Evolutionary conservation across 2,113 vertebrate species (phyloP).

Genomic region (Mesocricetus auratus): DNA sequence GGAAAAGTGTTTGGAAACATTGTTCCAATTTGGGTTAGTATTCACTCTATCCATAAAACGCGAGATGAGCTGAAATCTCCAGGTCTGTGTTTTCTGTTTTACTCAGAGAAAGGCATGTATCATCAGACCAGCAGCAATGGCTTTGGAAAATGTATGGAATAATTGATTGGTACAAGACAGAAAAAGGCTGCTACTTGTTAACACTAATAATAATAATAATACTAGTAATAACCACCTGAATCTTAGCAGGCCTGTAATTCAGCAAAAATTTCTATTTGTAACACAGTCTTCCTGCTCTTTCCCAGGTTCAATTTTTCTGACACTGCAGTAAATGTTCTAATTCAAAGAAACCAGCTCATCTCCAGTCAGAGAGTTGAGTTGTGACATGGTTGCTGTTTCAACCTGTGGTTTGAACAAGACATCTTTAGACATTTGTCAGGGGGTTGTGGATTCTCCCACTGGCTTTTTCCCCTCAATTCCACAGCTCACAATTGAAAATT

Average conservation of each 20-base stretch:
- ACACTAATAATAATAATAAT: not conserved
- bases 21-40: not conserved
- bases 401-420: not conserved
- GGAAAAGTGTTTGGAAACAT: not conserved
- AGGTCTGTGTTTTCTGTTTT: not conserved
- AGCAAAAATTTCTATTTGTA: not conserved
- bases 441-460: not conserved
- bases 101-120: not conserved
- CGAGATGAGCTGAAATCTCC: not conserved
- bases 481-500: not conserved
- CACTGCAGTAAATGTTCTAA: slow-evolving; percentile 13
- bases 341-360: not conserved
- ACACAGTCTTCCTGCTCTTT: not conserved
- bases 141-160: not conserved
- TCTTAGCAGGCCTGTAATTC: not conserved
- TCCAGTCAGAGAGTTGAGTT: not conserved
- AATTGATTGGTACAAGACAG: slow-evolving; percentile 12
- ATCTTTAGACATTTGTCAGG: not conserved
- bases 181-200: not conserved
- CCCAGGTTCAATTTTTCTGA: slow-evolving; percentile 7
- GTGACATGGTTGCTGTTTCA: not conserved
- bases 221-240: not conserved
- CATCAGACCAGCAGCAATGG: not conserved
- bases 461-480: not conserved
- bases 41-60: not conserved